A percentile compares a stretch with the other conserved stretches of the same genome.
phyloP scores from a whole-genome alignment of 92 coral and sea anemone species.

The Zoanthus sociatus region DNA sequence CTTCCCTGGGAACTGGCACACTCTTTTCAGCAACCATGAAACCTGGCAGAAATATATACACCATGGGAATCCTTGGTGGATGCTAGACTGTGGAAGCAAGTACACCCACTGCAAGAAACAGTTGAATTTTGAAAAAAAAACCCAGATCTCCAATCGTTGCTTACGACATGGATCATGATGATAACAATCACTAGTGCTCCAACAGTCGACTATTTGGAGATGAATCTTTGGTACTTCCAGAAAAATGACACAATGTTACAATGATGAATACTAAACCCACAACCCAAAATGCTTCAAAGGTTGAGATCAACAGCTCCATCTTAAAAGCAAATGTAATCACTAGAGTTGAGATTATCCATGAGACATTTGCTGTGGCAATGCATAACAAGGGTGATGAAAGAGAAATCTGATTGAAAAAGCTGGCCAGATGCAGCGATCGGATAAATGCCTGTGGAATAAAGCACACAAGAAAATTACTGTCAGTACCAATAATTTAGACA shows the following conservation, averaged over 20 bases:
- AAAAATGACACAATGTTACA: background rate
- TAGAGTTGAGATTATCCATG: conserved; percentile 28
- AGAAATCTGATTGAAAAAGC: background rate
- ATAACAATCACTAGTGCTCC: no score
- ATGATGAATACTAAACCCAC: conserved; percentile 3
- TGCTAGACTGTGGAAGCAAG: no score
- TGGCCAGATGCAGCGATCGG: background rate
- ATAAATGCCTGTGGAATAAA: conserved; percentile 7
- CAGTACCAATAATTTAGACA: background rate
- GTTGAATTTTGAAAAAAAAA: no score
- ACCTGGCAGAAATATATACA: no score
- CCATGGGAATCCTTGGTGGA: no score
- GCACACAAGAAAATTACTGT: background rate
- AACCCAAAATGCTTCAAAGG: conserved; percentile 23
- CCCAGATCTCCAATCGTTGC: no score
- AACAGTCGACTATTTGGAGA: background rate
- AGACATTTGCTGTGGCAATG: conserved; percentile 17
- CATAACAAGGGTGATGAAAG: conserved; percentile 14
- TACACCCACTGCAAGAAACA: no score
- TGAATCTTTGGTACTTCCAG: background rate
- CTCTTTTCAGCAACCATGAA: no score
- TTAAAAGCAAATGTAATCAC: background rate
- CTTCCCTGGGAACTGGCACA: no score
- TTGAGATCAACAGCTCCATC: conserved; percentile 19
- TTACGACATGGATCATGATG: no score